Evolutionary conservation across 2,797 vertebrate genomes (phyloP), one percentile per base, ranked within the genome.

Genomic region (Channallabes apus): DNA sequence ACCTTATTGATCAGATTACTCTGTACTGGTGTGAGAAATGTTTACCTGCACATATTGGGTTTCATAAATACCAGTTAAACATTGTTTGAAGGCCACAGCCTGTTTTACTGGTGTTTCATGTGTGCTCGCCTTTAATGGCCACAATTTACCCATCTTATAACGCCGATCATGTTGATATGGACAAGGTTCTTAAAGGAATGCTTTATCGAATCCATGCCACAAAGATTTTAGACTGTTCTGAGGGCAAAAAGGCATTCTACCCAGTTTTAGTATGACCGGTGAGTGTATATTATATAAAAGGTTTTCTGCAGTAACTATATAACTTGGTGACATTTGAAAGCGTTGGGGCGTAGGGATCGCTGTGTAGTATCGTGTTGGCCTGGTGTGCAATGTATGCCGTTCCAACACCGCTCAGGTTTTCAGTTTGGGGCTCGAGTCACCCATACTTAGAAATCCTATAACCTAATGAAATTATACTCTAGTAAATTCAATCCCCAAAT

Each of bases 271-370:
- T 41, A 71, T 71, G 68, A 7, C 3, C 11, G 35, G 9, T 41
- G 68, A 22, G 68, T 7, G 20, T 71, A 71, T 12, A 24, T 71
- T 72, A 24, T 72, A 41, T 72, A 54, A 51, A n/a, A 54, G 8
- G n/a, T 17, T 56, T 4, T 76, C 56, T 76, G 32, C 3, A 56
- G n/a, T 46, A 69, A 15, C 7, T 68, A 71, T 46, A 73, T 73
- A 51, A 73, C 51, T 58, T 58, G 51, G 51, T 76, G 73, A 78
- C 56, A 59, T 78, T 78, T 78, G 12, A 29, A 78, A 59, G 56
- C 17, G 6, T 3, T 79, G 35, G 56, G 77, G 22, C 22, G 41
- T 62, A 17, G 32, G 59, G 32, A 41, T 78, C 58, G 32, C 11
- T 24, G 75, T 78, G 32, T 61, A 38, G 76, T 78, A 78, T 78